Percentiles rank a stretch among this genome's conserved stretches.
Conservation (phyloP, 2,888 invertebrate genomes). For the Xestia c-nigrum region DNA sequence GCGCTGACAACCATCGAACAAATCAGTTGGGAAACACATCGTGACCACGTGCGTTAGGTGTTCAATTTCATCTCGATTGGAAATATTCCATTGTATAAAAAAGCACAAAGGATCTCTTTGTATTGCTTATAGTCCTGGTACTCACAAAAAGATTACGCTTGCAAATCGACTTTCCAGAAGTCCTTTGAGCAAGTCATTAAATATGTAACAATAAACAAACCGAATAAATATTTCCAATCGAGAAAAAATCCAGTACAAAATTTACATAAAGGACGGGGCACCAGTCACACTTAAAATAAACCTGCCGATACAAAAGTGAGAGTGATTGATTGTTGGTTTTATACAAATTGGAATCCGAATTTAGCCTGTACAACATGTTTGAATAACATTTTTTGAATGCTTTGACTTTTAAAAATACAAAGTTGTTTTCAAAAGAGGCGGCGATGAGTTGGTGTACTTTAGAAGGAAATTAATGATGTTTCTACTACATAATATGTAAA, state of each 20-base stretch:
- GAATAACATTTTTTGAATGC: conserved; percentile 32
- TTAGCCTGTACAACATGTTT: conserved; percentile 53
- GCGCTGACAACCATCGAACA: conserved; percentile 88
- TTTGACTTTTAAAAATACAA: conserved; percentile 27
- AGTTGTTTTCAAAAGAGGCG: conserved; percentile 24
- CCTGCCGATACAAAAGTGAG: conserved; percentile 54
- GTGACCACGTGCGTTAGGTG: conserved; percentile 66
- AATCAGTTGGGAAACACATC: conserved; percentile 63
- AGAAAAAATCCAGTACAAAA: conserved; percentile 58
- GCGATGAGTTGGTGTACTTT: conserved; percentile 21
- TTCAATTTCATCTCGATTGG: conserved; percentile 55
- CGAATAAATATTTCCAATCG: conserved; percentile 58
- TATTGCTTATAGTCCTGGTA: conserved; percentile 29
- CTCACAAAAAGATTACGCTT: conserved; percentile 41
- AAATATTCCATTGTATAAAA: conserved; percentile 30
- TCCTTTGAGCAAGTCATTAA: conserved; percentile 48
- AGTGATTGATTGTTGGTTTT: conserved; percentile 62
- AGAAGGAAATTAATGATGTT: conserved; percentile 37
- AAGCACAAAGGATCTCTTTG: conserved; percentile 30
- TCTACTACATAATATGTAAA: conserved; percentile 2
- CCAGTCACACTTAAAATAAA: conserved; percentile 66
- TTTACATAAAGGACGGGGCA: conserved; percentile 66
- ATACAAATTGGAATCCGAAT: conserved; percentile 52
- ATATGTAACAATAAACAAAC: conserved; percentile 58
- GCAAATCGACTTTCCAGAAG: conserved; percentile 44